Evolutionary conservation across 1,140 invertebrate species (phyloP), one percentile per base, ranked within the genome.

Genomic region (Meloidogyne exigua): DNA sequence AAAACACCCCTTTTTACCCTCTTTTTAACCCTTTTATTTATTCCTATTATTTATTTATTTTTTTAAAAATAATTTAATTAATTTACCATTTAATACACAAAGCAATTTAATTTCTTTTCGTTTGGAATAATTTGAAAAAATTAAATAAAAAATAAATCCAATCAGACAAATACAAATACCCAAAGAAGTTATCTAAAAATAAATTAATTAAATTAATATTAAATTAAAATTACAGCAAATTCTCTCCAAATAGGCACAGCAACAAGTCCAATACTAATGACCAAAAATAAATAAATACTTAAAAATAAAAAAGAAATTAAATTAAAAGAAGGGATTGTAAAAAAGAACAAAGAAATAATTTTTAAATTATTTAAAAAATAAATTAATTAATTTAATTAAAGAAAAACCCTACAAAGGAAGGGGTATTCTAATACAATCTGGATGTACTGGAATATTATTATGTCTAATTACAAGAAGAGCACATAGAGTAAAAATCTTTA

Each of bases 211-310:
- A 57, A 57, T n/a, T n/a, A 44, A 44, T 44, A n/a, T 15, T 9
- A 9, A 57, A 7, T n/a, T n/a, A 57, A 57, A 57, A 57, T 57
- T 42, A 73, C 72, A 65, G 81, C 75, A 65, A 86, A 86, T 36
- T 85, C 84, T 49, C 84, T 83, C 66, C 85, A 74, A n/a, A 85
- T 84, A 13, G 84, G 85, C 21, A 86, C 87, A 57, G 87, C 77
- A 12, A 86, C 85, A 12, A 86, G 76, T 25, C 76, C 79, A 23
- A 88, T 42, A 65, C 83, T 86, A n/a, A 87, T 79, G 4, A 63
- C 66, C 25, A 85, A 62, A 68, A 85, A 85, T 21, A 84, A 15
- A 57, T 74, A 82, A 65, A 85, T 85, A 15, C 83, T 85, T 71
- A 72, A 82, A 77, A 62, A 49, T n/a, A 39, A 70, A 32, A 65